phyloP scores from a whole-genome alignment of 2,113 vertebrate genomes.

The Oncorhynchus kisutch region DNA sequence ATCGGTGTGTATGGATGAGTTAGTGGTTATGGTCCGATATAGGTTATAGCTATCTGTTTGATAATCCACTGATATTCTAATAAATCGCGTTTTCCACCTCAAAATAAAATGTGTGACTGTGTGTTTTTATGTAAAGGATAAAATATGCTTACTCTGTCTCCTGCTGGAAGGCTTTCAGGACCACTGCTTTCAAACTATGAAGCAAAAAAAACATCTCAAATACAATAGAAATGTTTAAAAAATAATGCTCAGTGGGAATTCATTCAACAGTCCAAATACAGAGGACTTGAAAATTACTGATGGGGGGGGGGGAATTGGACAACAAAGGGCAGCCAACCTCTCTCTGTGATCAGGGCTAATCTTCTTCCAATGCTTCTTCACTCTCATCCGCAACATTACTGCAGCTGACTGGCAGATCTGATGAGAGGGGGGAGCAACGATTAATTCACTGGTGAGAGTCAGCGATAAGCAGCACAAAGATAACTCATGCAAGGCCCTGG shows the following conservation, averaged over 20 bases:
- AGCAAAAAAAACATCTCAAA: background rate
- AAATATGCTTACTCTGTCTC: constrained; percentile 83
- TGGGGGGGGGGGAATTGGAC: background rate
- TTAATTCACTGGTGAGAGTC: background rate
- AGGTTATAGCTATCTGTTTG: background rate
- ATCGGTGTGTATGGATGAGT: background rate
- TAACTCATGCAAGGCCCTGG: background rate
- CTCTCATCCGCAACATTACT: constrained; percentile 79
- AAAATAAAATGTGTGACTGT: background rate
- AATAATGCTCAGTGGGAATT: background rate
- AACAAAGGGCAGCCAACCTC: constrained; percentile 61
- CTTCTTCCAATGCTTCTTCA: constrained; percentile 83
- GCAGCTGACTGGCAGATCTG: constrained; percentile 86
- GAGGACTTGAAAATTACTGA: background rate
- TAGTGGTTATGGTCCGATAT: background rate
- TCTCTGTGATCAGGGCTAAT: constrained; percentile 73
- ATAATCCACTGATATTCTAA: background rate
- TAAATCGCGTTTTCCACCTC: background rate
- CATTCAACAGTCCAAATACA: background rate
- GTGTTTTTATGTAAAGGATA: background rate
- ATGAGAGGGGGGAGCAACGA: background rate
- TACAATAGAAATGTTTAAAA: background rate
- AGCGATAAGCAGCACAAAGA: background rate
- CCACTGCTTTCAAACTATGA: constrained; percentile 78
- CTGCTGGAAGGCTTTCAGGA: constrained; percentile 76